phyloP scores from a whole-genome alignment of 2,888 invertebrate species.

The Smittia sp. region DNA sequence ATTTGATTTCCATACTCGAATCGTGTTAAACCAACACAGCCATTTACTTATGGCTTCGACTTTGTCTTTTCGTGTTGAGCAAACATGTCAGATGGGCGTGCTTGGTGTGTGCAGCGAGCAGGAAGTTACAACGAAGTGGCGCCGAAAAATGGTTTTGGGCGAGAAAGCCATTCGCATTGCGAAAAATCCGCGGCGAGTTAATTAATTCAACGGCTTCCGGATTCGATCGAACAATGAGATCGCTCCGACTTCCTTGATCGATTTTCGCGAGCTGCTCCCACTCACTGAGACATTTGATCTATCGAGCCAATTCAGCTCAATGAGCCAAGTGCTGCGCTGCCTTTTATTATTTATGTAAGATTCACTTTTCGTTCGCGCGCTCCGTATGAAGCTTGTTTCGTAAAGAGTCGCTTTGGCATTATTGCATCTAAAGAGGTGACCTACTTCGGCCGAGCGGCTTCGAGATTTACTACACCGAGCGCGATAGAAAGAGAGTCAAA shows the following conservation, averaged over 20 bases:
- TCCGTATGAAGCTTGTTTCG: background rate
- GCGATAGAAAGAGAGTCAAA: background rate
- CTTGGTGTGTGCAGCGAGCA: background rate
- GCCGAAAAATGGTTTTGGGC: background rate
- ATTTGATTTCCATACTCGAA: slow-evolving; percentile 29
- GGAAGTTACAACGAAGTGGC: background rate
- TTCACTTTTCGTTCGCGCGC: slow-evolving; percentile 22
- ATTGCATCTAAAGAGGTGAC: slow-evolving; percentile 38
- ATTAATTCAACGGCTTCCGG: background rate
- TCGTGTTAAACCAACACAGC: slow-evolving; percentile 29
- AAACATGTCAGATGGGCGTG: slow-evolving; percentile 20
- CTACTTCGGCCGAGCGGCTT: slow-evolving; percentile 13
- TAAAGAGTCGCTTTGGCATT: slow-evolving; percentile 19
- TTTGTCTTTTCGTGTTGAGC: slow-evolving; percentile 24
- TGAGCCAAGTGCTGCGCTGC: slow-evolving; percentile 21
- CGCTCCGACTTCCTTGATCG: background rate
- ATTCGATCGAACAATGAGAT: background rate
- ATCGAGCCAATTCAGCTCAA: background rate
- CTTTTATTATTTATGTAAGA: slow-evolving; percentile 28
- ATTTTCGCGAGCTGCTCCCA: slow-evolving; percentile 16
- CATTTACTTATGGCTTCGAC: background rate
- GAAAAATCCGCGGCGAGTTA: background rate
- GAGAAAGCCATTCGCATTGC: background rate
- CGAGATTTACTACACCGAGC: background rate
- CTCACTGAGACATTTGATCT: slow-evolving; percentile 6